Evolutionary conservation across 2,888 invertebrate genomes (phyloP).

Genomic region (Nasonovia ribisnigri): DNA sequence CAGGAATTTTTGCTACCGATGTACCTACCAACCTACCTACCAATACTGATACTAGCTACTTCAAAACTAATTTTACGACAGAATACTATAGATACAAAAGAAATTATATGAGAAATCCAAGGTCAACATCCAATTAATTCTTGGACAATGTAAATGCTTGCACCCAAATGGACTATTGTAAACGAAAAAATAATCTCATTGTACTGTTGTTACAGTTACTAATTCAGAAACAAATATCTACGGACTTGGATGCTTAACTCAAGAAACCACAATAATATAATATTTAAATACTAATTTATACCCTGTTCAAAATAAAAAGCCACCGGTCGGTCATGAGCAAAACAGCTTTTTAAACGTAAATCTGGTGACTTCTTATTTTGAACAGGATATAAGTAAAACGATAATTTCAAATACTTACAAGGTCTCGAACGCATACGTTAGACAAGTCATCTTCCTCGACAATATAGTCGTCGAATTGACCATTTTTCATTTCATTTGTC

Average conservation of each 20-base stretch:
- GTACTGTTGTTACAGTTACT: constrained; percentile 42
- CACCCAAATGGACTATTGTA: constrained; percentile 62
- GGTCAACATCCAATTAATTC: constrained; percentile 63
- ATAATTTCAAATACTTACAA: constrained; percentile 73
- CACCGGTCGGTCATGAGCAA: too few species aligned
- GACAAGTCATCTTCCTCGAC: constrained; percentile 73
- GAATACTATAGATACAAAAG: constrained; percentile 56
- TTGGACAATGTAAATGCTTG: constrained; percentile 64
- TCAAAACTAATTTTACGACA: constrained; percentile 60
- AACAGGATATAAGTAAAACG: too few species aligned
- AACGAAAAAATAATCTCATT: constrained; percentile 45
- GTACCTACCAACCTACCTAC: neutral
- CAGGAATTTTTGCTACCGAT: neutral
- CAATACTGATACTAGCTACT: constrained; percentile 31
- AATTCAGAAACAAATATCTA: constrained; percentile 57
- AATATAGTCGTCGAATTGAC: constrained; percentile 57
- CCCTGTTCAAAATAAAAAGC: too few species aligned
- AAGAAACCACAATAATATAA: neutral
- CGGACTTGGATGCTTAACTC: neutral
- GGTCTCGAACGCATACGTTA: constrained; percentile 76
- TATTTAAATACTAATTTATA: constrained; percentile 23
- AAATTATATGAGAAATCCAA: constrained; percentile 59
- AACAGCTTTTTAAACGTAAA: too few species aligned
- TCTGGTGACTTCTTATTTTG: too few species aligned
- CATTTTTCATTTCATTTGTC: constrained; percentile 52